phyloP scores from a whole-genome alignment of 2,888 invertebrate genomes.

The Parnassius apollo region DNA sequence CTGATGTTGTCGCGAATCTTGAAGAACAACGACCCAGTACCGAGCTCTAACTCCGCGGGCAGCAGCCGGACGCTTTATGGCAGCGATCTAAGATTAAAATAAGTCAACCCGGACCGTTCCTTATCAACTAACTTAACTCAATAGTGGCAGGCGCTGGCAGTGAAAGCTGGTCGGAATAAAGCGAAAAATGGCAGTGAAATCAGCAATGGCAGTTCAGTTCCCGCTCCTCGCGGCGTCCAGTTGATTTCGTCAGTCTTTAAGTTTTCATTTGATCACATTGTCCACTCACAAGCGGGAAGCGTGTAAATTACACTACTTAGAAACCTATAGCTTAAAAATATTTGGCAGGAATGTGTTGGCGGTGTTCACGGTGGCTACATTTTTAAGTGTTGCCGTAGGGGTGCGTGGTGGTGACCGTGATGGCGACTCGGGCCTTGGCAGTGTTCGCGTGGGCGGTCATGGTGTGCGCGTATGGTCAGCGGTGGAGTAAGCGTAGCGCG shows the following conservation, averaged over 20 bases:
- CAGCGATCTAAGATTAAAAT: conserved; percentile 36
- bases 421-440: conserved; percentile 43
- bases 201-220: conserved; percentile 48
- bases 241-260: conserved; percentile 45
- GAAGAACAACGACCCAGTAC: conserved; percentile 44
- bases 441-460: conserved; percentile 52
- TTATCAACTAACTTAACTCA: conserved; percentile 48
- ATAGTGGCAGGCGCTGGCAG: conserved; percentile 61
- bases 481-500: conserved; percentile 72
- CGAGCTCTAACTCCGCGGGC: conserved; percentile 37
- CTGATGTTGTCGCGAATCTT: conserved; percentile 76
- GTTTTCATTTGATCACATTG: conserved; percentile 39
- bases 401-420: conserved; percentile 51
- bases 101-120: conserved; percentile 36
- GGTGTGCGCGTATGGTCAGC: conserved; percentile 63
- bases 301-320: conserved; percentile 45
- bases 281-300: conserved; percentile 58
- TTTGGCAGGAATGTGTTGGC: conserved; percentile 51
- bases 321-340: conserved; percentile 37
- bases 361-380: conserved; percentile 44
- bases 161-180: conserved; percentile 54
- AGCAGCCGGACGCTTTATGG: conserved; percentile 42
- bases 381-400: conserved; percentile 52
- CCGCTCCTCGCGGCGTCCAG: conserved; percentile 21
- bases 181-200: conserved; percentile 54